phyloP scores from a whole-genome alignment of 92 coral and sea anemone species.

The Pocillopora grandis region DNA sequence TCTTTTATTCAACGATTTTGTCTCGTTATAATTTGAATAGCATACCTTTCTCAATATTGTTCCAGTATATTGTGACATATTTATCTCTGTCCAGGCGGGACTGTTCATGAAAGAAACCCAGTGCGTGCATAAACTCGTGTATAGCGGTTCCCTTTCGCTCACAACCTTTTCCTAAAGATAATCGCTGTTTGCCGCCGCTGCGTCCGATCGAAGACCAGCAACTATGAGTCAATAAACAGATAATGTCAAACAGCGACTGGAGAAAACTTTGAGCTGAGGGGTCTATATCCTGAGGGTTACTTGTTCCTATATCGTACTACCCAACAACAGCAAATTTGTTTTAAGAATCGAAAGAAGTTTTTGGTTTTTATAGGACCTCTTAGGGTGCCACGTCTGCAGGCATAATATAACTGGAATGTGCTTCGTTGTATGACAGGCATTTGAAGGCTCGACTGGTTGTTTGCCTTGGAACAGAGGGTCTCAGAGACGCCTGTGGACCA shows the following conservation, averaged over 20 bases:
- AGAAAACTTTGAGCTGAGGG: neutral
- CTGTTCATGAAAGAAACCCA: constrained; percentile 57
- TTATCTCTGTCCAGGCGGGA: constrained; percentile 48
- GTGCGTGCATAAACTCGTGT: constrained; percentile 22
- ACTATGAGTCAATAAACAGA: neutral
- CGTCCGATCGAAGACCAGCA: constrained; percentile 31
- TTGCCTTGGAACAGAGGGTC: too few relatives aligned
- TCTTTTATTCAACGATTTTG: too few relatives aligned
- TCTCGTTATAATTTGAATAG: neutral
- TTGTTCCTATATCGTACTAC: too few relatives aligned
- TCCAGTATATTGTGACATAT: constrained; percentile 43
- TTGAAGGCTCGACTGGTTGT: too few relatives aligned
- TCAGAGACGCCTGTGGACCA: too few relatives aligned
- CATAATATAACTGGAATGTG: too few relatives aligned
- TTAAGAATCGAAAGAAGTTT: too few relatives aligned
- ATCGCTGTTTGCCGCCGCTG: constrained; percentile 6
- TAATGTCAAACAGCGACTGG: neutral
- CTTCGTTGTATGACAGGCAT: too few relatives aligned
- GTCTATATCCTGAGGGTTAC: too few relatives aligned
- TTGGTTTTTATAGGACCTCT: too few relatives aligned
- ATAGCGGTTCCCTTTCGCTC: constrained; percentile 13
- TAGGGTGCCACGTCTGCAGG: too few relatives aligned
- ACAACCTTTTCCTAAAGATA: constrained; percentile 22
- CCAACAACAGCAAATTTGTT: too few relatives aligned
- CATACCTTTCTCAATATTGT: constrained; percentile 43